A percentile compares a stretch with the other conserved stretches of the same genome.
These are phyloP conservation scores for Oostethus manadensis DNA, from an alignment of 2,113 vertebrate genomes.

Conservation along the genomic window DNA sequence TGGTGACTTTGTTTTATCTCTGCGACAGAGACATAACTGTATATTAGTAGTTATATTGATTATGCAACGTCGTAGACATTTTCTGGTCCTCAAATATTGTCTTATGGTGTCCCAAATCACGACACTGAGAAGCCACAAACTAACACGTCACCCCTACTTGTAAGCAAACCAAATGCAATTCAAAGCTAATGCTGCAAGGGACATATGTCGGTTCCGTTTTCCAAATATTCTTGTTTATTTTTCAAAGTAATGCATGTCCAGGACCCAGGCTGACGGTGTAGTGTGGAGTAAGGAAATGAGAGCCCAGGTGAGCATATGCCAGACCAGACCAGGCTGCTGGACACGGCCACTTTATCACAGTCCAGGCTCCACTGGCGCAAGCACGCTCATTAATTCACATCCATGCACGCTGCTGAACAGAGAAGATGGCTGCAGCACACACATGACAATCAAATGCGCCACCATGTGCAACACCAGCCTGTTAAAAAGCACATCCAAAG, in stretches of 20 bases:
- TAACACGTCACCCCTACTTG: constrained; percentile 8
- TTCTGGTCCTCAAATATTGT: background rate
- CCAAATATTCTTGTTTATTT: constrained; percentile 44
- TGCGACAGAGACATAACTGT: background rate
- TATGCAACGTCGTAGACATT: background rate
- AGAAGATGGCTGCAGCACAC: constrained; percentile 10
- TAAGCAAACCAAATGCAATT: constrained; percentile 26
- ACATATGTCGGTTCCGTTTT: constrained; percentile 59
- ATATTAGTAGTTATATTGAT: background rate
- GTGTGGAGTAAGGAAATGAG: constrained; percentile 41
- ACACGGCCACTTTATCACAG: background rate
- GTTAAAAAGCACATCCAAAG: constrained; percentile 28
- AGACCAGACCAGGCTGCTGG: constrained; percentile 26
- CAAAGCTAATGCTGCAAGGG: constrained; percentile 57
- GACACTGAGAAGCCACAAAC: no score
- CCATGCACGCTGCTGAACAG: constrained; percentile 21
- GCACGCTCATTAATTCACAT: constrained; percentile 40
- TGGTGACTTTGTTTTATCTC: background rate
- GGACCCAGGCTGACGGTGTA: constrained; percentile 34
- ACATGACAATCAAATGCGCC: constrained; percentile 8
- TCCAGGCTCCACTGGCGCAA: constrained; percentile 27
- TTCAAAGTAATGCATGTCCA: constrained; percentile 56
- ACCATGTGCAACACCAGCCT: constrained; percentile 11
- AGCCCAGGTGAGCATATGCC: constrained; percentile 60
- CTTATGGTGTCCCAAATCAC: background rate